Evolutionary conservation across 2,113 vertebrate species (phyloP), one percentile per base, ranked within the genome.

Genomic region (Nettapus auritus): DNA sequence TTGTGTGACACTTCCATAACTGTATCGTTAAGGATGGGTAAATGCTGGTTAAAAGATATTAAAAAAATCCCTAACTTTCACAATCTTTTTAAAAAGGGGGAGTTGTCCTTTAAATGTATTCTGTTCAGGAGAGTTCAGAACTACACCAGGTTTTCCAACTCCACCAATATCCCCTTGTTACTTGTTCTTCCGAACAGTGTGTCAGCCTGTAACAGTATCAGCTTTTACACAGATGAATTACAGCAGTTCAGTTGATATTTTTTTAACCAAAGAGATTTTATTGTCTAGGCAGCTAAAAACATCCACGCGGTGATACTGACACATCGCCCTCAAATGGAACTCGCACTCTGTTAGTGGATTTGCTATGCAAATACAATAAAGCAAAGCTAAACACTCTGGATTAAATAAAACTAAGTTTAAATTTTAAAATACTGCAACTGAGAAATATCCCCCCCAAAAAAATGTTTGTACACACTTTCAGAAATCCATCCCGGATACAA

Each of bases 201-300:
- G 34, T 34, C 28, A 38, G 50, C 0, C 1, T 25, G 21, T 15
- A 23, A 21, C 8, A 82, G 12, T 1, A 38, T 5, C 25, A 44
- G 1, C 18, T 33, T 40, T 44, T 26, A 64, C 36, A 50, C 62
- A 74, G 68, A 95, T 0, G 3, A 91, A 95, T 67, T 40, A 70
- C 76, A 90, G 86, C n/a, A 59, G 63, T 15, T 68, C 34, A 28
- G 14, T 16, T 26, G 31, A 21, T 6, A 1, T 7, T 60, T 91
- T 73, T 86, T 75, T 88, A 95, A 68, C 38, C 69, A 96, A 95
- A 94, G 86, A 81, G 86, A 75, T 92, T 96, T 96, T 96, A 95
- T 97, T 97, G 87, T 84, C 92, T 79, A 92, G 81, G 89, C 93
- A 94, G 91, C 4, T 11, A 62, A 93, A 78, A 92, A 90, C 83